phyloP scores from a whole-genome alignment of 2,888 invertebrate species.

The Latrodectus hesperus region DNA sequence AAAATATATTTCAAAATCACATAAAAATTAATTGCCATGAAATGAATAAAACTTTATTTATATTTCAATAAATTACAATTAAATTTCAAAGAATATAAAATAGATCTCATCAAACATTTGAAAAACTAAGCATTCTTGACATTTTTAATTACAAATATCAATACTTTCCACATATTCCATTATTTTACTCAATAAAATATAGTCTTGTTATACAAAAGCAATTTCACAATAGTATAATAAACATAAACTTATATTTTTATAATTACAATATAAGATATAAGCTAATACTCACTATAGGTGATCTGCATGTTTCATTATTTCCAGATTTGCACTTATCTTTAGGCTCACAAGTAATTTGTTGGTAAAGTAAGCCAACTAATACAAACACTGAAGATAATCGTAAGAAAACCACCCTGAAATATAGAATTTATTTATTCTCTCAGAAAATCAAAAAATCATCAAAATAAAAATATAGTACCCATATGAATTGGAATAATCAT shows the following conservation, averaged over 20 bases:
- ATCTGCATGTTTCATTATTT: conserved; percentile 15
- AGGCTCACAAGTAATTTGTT: conserved; percentile 55
- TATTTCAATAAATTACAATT: too few species aligned
- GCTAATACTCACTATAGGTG: conserved; percentile 41
- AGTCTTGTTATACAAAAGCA: neutral
- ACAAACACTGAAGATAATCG: conserved; percentile 59
- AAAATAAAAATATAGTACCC: too few species aligned
- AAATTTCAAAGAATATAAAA: too few species aligned
- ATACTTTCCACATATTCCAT: too few species aligned
- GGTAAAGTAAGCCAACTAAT: conserved; percentile 41
- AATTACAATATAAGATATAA: neutral
- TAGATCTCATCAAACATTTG: neutral
- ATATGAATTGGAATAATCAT: too few species aligned
- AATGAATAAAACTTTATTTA: too few species aligned
- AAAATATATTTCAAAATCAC: too few species aligned
- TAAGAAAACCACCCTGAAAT: conserved; percentile 52
- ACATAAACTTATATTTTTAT: neutral
- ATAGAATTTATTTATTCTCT: neutral
- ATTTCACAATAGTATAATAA: neutral
- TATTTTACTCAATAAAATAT: neutral
- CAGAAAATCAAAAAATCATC: too few species aligned
- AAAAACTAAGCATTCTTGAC: neutral
- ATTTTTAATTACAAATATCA: too few species aligned
- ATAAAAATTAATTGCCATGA: too few species aligned
- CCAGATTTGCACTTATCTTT: conserved; percentile 49